Percentiles rank a stretch among this genome's conserved stretches.
phyloP scores from a whole-genome alignment of 1,140 invertebrate species.

The Drosophila repletoides region DNA sequence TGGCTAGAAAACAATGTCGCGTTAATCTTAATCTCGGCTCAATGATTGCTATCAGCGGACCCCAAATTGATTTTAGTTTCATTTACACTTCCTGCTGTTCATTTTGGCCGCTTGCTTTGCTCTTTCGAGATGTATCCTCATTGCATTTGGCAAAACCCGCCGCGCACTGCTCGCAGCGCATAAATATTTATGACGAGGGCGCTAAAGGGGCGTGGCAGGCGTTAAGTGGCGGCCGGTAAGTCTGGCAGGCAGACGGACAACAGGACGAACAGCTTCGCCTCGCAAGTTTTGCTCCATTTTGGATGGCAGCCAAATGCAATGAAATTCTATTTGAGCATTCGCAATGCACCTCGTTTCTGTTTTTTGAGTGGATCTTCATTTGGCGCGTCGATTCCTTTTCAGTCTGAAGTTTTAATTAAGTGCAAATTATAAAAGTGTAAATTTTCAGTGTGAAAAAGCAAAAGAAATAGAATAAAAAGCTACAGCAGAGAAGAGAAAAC shows the following conservation, averaged over 20 bases:
- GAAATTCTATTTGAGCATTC: slow-evolving; percentile 73
- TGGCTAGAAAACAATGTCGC: slow-evolving; percentile 19
- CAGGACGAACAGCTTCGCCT: neutral
- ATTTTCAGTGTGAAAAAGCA: slow-evolving; percentile 18
- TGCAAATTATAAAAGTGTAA: slow-evolving; percentile 68
- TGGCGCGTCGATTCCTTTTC: slow-evolving; percentile 28
- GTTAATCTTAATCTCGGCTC: slow-evolving; percentile 71
- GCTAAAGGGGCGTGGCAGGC: slow-evolving; percentile 23
- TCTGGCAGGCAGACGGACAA: slow-evolving; percentile 1
- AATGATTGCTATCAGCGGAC: slow-evolving; percentile 66
- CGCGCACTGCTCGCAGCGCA: slow-evolving; percentile 38
- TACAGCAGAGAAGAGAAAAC: too few relatives aligned
- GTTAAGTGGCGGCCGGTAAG: slow-evolving; percentile 23
- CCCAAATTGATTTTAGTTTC: slow-evolving; percentile 78
- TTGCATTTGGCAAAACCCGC: slow-evolving; percentile 57
- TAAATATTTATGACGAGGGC: slow-evolving; percentile 72
- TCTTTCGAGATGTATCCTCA: slow-evolving; percentile 18
- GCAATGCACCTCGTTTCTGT: slow-evolving; percentile 39
- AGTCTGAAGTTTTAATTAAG: slow-evolving; percentile 71
- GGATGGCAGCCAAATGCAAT: slow-evolving; percentile 70
- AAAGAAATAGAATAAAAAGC: too few relatives aligned
- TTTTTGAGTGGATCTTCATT: slow-evolving; percentile 45
- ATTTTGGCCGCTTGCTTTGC: slow-evolving; percentile 6
- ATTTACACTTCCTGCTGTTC: slow-evolving; percentile 65
- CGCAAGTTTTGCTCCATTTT: slow-evolving; percentile 33